phyloP scores from a whole-genome alignment of 1,140 invertebrate species.

The Bombus superbus region DNA sequence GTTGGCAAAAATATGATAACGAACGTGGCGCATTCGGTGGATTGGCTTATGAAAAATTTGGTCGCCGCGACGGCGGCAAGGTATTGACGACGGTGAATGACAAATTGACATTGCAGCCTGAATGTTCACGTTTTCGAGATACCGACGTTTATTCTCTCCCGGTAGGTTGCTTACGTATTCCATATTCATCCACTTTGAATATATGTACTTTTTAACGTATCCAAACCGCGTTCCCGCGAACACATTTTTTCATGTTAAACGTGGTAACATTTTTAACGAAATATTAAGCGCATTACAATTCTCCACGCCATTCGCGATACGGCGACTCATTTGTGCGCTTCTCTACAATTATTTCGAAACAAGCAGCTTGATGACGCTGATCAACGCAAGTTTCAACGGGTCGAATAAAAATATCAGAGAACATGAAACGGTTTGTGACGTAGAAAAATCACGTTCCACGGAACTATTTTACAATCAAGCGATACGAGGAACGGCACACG shows the following conservation, averaged over 20 bases:
- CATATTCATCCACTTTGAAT: constrained; percentile 14
- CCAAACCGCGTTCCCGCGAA: no score
- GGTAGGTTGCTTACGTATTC: constrained; percentile 25
- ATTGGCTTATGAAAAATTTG: constrained; percentile 48
- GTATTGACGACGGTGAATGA: constrained; percentile 43
- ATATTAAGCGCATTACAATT: neutral
- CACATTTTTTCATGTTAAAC: neutral
- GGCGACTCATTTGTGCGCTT: neutral
- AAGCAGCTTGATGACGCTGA: constrained; percentile 12
- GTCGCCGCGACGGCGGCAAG: neutral
- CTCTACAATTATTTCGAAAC: neutral
- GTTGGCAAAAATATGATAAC: neutral
- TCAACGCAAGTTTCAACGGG: neutral
- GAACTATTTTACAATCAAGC: neutral
- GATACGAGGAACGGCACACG: neutral
- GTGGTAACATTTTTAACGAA: neutral
- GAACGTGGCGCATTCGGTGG: constrained; percentile 7
- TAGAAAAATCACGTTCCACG: neutral
- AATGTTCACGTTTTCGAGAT: neutral
- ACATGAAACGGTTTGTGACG: no score
- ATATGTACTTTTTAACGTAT: constrained; percentile 1
- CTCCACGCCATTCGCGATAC: no score
- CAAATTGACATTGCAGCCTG: constrained; percentile 38
- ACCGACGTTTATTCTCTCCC: constrained; percentile 17
- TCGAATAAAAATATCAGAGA: neutral